A percentile compares a stretch with the other conserved stretches of the same genome.
These are phyloP conservation scores for Gortyna flavago DNA, from an alignment of 2,888 invertebrate species.

Conservation along the genomic window DNA sequence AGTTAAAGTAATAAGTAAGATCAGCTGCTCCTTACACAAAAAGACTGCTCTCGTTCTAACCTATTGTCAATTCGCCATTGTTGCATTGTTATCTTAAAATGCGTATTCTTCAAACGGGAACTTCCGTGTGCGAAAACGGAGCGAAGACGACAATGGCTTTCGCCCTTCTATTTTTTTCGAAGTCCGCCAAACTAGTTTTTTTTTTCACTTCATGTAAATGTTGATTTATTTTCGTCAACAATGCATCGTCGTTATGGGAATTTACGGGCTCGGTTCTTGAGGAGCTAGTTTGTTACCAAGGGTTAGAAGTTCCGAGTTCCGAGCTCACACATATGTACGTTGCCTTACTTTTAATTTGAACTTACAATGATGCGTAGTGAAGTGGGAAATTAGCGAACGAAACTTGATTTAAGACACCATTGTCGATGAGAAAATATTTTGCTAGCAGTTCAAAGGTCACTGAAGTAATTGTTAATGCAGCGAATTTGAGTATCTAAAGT, in stretches of 20 bases:
- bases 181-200: conserved; percentile 83
- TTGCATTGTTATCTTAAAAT: conserved; percentile 83
- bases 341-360: conserved; percentile 71
- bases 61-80: conserved; percentile 82
- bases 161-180: conserved; percentile 79
- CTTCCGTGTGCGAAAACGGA: conserved; percentile 87
- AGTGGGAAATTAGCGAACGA: conserved; percentile 77
- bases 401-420: conserved; percentile 72
- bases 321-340: conserved; percentile 64
- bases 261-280: conserved; percentile 76
- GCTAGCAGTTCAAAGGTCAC: conserved; percentile 69
- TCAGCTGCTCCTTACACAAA: conserved; percentile 84
- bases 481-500: conserved; percentile 38
- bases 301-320: conserved; percentile 70
- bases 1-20: conserved; percentile 76
- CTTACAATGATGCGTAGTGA: conserved; percentile 74
- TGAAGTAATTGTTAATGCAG: conserved; percentile 40
- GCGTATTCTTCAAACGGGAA: conserved; percentile 82
- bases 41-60: conserved; percentile 81
- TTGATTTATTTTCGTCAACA: conserved; percentile 89
- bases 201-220: conserved; percentile 84
- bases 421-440: conserved; percentile 74
- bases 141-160: conserved; percentile 76
- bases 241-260: conserved; percentile 85
- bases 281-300: conserved; percentile 74